Evolutionary conservation across 23 tunicate species (phyloP), one percentile per base, ranked within the genome.

Genomic region (Pegea sp.): DNA sequence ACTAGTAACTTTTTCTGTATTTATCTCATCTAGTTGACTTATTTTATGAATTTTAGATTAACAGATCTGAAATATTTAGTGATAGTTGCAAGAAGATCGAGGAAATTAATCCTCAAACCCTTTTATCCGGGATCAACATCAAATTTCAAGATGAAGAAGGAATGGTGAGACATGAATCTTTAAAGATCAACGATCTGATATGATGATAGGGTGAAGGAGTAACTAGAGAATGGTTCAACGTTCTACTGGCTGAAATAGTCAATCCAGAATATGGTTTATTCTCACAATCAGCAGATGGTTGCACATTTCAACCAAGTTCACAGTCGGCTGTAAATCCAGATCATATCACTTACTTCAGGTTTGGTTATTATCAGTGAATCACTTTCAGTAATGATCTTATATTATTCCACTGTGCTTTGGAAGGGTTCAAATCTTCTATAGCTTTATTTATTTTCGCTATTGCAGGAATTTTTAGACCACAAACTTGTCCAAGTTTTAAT

Each of bases 231-330:
- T 84, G 95, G 95, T 84, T 84, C 54, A 66, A 71, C 58, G 30
- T 84, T 28, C 65, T 84, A 8, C 69, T 77, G 32, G 69, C 59
- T 33, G 95, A 84, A 63, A 84, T 84, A 23, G 30, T 79, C 52
- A 84, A 84, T 33, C 95, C 95, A 0, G 67, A 84, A 46, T 84
- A 84, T 38, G 78, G 87, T 31, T 59, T 84, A 5, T 84, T 84
- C 48, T 57, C 80, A 3, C 95, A 68, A 28, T 84, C 95, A 18
- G 59, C 71, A 16, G 95, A 84, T 42, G 95, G 95, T 6, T 84
- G 84, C 28, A 59, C 95, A 0, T 84, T 84, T 46, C 95, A 84
- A 76, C 95, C 95, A 6, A 74, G 63, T 42, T 57, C 78, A 49
- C 54, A 67, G 18, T 84, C 95, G 3, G 63, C 84, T 24, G 68